These are phyloP conservation scores for Venturia canescens DNA, from an alignment of 1,140 invertebrate species.

Conservation along the genomic window DNA sequence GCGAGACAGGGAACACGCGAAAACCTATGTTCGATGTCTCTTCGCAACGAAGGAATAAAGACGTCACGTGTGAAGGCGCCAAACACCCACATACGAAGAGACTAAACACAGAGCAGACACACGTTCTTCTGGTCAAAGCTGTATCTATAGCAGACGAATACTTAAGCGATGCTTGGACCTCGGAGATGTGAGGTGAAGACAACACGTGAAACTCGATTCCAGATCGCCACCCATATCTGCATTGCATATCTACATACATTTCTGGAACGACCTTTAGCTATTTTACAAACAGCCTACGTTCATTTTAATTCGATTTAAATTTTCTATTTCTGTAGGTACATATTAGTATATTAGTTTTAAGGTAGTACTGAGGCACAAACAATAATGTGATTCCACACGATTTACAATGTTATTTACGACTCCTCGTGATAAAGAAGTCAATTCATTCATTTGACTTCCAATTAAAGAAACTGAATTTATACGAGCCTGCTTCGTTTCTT, in stretches of 20 bases:
- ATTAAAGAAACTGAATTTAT: too few species aligned
- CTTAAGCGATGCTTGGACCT: background rate
- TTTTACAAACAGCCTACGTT: background rate
- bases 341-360: too few species aligned
- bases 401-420: too few species aligned
- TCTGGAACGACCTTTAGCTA: background rate
- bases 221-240: constrained; percentile 35
- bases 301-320: too few species aligned
- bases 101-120: background rate
- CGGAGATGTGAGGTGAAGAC: background rate
- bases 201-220: constrained; percentile 19
- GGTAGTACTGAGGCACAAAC: too few species aligned
- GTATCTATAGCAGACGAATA: background rate
- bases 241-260: background rate
- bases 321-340: too few species aligned
- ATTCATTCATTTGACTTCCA: too few species aligned
- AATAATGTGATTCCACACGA: too few species aligned
- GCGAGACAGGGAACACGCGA: constrained; percentile 47
- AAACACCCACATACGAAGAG: constrained; percentile 47
- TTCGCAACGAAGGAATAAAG: constrained; percentile 48
- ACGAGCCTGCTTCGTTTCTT: too few species aligned
- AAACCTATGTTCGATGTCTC: constrained; percentile 55
- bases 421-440: too few species aligned
- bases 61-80: constrained; percentile 53
- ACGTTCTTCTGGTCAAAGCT: background rate